Conservation (phyloP, 2,888 invertebrate genomes). For the Drepana falcataria region DNA sequence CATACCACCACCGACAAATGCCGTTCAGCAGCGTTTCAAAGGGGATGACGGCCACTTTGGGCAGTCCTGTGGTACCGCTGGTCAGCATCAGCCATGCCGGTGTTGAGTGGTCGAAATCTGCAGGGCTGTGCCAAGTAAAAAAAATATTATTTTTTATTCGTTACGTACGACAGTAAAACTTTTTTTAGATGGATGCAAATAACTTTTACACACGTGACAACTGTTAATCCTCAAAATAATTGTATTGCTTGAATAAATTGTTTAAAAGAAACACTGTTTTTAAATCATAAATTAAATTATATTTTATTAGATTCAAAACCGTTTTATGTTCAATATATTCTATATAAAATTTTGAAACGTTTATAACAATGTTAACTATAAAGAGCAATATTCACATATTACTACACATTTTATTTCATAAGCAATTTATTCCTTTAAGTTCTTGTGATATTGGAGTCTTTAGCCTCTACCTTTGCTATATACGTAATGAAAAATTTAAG, state of each 20-base stretch:
- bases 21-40: constrained; percentile 33
- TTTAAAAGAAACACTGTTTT: too few relatives aligned
- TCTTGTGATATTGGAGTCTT: not conserved
- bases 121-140: constrained; percentile 29
- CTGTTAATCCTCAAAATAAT: too few relatives aligned
- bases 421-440: not conserved
- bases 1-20: constrained; percentile 42
- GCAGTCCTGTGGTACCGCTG: constrained; percentile 46
- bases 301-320: too few relatives aligned
- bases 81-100: constrained; percentile 45
- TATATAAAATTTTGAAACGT: too few relatives aligned
- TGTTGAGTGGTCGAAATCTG: constrained; percentile 34
- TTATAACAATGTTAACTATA: too few relatives aligned
- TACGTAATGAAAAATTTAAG: not conserved
- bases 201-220: too few relatives aligned
- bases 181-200: too few relatives aligned
- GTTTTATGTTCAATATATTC: too few relatives aligned
- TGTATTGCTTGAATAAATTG: too few relatives aligned
- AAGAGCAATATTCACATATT: not conserved
- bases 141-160: not conserved
- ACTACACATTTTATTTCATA: not conserved
- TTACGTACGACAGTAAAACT: too few relatives aligned
- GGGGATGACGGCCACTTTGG: constrained; percentile 39
- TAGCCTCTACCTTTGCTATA: not conserved
- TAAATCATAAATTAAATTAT: too few relatives aligned